Percentiles rank a stretch among this genome's conserved stretches.
Evolutionary conservation across 2,113 vertebrate species (phyloP).

Genomic region (Tragelaphus scriptus): DNA sequence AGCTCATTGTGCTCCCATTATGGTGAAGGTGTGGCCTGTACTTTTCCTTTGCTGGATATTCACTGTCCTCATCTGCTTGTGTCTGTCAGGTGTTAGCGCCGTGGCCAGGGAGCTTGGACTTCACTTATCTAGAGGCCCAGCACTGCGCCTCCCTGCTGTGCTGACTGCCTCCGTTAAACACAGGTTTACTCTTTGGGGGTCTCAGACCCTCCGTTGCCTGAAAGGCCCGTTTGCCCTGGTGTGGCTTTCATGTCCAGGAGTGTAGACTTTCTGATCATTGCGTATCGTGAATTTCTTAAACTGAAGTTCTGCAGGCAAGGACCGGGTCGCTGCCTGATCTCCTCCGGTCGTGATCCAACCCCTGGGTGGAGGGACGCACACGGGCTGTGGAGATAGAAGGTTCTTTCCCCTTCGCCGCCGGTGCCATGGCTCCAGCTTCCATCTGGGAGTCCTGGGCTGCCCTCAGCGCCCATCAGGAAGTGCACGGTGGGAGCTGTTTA

Average conservation of each 20-base stretch:
- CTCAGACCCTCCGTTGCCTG: neutral
- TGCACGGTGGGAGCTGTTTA: neutral
- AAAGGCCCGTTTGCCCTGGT: neutral
- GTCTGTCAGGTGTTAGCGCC: rapidly evolving
- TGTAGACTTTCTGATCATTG: neutral
- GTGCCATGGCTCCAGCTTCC: neutral
- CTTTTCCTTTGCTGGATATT: neutral
- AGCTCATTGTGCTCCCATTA: neutral
- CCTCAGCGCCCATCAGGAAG: neutral
- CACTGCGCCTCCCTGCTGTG: neutral
- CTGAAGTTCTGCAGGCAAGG: neutral
- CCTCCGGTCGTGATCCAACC: neutral
- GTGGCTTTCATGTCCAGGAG: neutral
- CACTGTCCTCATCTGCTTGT: neutral
- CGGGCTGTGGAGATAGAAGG: neutral
- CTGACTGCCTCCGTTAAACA: neutral
- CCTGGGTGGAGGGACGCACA: neutral
- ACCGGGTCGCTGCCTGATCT: too few species aligned
- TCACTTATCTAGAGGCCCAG: neutral
- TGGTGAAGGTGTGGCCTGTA: neutral
- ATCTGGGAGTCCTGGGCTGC: neutral
- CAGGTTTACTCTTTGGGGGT: neutral
- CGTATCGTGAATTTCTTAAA: neutral
- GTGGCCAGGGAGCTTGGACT: neutral
- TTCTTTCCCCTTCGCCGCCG: too few species aligned